Conservation (phyloP, 2,888 invertebrate species). For the Cantharis rufa region DNA sequence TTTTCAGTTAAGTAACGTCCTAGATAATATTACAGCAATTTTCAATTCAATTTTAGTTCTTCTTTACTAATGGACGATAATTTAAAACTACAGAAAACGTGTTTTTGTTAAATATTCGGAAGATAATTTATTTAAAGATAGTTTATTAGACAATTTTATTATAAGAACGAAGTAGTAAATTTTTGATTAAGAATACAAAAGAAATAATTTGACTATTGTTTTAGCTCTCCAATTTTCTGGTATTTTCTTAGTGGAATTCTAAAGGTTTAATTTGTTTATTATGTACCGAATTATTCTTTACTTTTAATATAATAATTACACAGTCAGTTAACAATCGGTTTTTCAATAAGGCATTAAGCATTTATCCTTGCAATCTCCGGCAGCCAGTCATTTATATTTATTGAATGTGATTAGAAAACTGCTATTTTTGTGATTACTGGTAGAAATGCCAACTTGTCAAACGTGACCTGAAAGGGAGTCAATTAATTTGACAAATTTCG, state of each 20-base stretch:
- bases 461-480: not conserved
- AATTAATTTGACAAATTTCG: not conserved
- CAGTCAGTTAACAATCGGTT: too few species aligned
- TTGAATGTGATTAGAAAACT: not conserved
- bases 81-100: not conserved
- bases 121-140: not conserved
- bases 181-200: not conserved
- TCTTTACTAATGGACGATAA: not conserved
- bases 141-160: not conserved
- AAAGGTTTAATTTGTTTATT: too few species aligned
- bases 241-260: too few species aligned
- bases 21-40: not conserved
- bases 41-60: not conserved
- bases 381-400: not conserved
- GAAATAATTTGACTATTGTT: too few species aligned
- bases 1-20: not conserved
- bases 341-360: not conserved
- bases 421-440: not conserved
- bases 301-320: not conserved
- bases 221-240: too few species aligned
- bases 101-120: not conserved
- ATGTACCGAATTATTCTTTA: too few species aligned
- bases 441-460: not conserved
- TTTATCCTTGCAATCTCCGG: not conserved
- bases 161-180: not conserved